Evolutionary conservation across 2,888 invertebrate species (phyloP).

Genomic region (Lissonota sp.): DNA sequence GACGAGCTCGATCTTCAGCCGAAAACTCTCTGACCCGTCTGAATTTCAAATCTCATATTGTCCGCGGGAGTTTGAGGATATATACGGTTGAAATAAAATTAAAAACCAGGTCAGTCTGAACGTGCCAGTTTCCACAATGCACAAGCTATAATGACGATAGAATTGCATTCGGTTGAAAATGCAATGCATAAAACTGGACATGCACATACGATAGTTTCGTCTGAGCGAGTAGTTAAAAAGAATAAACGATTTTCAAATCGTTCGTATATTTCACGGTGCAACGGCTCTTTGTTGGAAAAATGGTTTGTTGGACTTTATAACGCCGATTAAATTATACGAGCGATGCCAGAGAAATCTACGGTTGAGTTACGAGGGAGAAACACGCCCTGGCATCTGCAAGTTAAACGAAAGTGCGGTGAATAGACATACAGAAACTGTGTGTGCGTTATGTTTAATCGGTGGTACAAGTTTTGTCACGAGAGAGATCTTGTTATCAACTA

Average conservation of each 20-base stretch:
- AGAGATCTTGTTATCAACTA: conserved; percentile 38
- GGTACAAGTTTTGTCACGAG: not conserved
- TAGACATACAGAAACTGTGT: conserved; percentile 3
- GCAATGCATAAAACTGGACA: not conserved
- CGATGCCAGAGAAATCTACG: not conserved
- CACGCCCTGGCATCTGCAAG: conserved; percentile 42
- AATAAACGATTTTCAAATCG: not conserved
- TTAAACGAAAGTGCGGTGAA: conserved; percentile 17
- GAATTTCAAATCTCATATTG: conserved; percentile 26
- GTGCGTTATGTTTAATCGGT: conserved; percentile 34
- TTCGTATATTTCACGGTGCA: not conserved
- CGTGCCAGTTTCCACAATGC: conserved; percentile 13
- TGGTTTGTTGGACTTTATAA: conserved; percentile 25
- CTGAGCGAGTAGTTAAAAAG: not conserved
- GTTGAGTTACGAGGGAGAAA: conserved; percentile 20
- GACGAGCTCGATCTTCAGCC: not conserved
- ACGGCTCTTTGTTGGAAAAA: not conserved
- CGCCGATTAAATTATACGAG: conserved; percentile 51
- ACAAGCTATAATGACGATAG: not conserved
- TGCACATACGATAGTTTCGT: not conserved
- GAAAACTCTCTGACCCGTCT: conserved; percentile 1
- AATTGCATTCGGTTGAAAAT: conserved; percentile 2
- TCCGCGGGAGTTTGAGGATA: not conserved
- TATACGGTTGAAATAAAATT: conserved; percentile 49
- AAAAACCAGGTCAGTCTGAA: conserved; percentile 58